Evolutionary conservation across 2,113 vertebrate genomes (phyloP), one percentile per base, ranked within the genome.

Genomic region (Prolemur simus): DNA sequence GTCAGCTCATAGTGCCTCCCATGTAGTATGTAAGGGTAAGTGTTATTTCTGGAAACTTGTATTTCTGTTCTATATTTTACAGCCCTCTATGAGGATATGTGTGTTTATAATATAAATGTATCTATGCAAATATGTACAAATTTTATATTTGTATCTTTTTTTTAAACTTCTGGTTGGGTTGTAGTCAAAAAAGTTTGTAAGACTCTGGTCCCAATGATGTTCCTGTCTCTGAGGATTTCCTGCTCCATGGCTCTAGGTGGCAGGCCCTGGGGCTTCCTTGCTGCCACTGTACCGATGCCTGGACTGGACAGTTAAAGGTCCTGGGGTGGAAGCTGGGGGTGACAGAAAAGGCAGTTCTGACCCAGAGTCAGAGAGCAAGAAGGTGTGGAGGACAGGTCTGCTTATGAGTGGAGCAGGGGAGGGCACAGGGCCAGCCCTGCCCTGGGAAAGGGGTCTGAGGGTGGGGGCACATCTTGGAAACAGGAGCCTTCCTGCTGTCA

Each of bases 141-240:
- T 64, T 94, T 74, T 37, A 39, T 73, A 71, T 95, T 29, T 91
- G 9, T 73, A 14, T 73, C 7, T 25, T 71, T 71, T 42, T 64
- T 64, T 64, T 32, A 14, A 45, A 66, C 49, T 85, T 25, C 0
- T 15, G 64, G 27, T 25, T 85, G 68, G 64, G 21, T 25, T 85
- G 68, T 42, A 3, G 42, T 88, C 8, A 6, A 25, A 66, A 86
- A 68, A 68, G 32, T 42, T n/a, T 10, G 27, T 63, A 86, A 96
- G 71, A 54, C 93, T 39, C 45, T 20, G 74, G 76, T 74, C n/a
- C 3, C 4, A 2, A 0, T 34, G 39, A 21, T n/a, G 25, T 58
- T 93, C 85, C 78, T 77, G n/a, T 63, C 69, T 74, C 84, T 87
- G 49, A 69, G 93, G 85, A 91, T 77, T 27, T 42, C 47, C 68